Evolutionary conservation across 1,140 invertebrate genomes (phyloP).

Genomic region (Notospermus geniculatus): DNA sequence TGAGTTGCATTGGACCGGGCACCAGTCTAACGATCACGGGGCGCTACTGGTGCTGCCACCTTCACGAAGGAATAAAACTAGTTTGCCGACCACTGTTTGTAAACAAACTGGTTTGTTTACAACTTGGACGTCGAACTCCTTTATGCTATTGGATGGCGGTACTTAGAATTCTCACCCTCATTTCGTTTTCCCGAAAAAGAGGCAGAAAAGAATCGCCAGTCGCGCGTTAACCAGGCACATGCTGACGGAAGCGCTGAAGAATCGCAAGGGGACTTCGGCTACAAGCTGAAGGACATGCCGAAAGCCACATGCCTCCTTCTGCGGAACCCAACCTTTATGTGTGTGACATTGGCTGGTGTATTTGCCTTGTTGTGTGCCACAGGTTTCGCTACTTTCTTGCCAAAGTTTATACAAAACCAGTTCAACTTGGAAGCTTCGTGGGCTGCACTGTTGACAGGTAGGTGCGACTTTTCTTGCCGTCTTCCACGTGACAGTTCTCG

Average conservation of each 20-base stretch:
- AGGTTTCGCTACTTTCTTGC: constrained; percentile 77
- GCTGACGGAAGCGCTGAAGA: constrained; percentile 28
- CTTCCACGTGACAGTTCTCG: too few species aligned
- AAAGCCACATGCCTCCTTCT: constrained; percentile 60
- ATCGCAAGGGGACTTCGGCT: constrained; percentile 57
- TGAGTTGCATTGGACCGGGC: too few species aligned
- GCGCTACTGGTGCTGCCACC: too few species aligned
- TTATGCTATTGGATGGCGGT: too few species aligned
- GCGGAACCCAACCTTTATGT: constrained; percentile 75
- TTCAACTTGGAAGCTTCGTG: constrained; percentile 71
- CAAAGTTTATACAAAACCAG: constrained; percentile 79
- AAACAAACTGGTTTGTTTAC: too few species aligned
- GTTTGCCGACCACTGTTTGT: too few species aligned
- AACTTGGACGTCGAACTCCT: too few species aligned
- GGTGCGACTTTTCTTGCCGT: constrained; percentile 13
- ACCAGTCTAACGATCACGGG: too few species aligned
- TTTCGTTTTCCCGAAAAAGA: neutral
- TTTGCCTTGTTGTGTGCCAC: constrained; percentile 70
- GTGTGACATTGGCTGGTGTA: constrained; percentile 73
- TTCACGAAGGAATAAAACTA: too few species aligned
- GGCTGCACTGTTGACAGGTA: constrained; percentile 74
- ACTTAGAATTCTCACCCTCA: too few species aligned
- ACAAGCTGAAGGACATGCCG: constrained; percentile 65
- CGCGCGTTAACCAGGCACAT: constrained; percentile 72
- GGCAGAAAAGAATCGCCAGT: constrained; percentile 32